phyloP scores from a whole-genome alignment of 1,140 invertebrate genomes.

The Thalassaphorura encarpata region DNA sequence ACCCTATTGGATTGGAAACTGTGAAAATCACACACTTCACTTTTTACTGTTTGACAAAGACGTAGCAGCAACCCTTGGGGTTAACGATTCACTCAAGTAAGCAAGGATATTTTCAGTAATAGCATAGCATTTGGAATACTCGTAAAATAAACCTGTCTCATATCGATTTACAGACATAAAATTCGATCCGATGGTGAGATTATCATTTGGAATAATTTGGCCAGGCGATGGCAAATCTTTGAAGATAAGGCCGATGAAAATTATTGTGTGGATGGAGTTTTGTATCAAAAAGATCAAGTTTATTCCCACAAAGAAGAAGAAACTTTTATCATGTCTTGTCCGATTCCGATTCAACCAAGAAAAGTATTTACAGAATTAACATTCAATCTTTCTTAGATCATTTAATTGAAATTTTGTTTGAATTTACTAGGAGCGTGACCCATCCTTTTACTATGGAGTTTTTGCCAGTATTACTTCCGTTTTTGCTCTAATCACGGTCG shows the following conservation, averaged over 20 bases:
- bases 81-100: no score
- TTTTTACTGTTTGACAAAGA: not conserved
- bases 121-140: no score
- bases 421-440: not conserved
- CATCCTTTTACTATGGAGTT: constrained; percentile 10
- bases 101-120: no score
- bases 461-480: constrained; percentile 13
- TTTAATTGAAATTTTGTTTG: not conserved
- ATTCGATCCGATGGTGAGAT: no score
- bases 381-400: not conserved
- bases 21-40: not conserved
- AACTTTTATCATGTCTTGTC: not conserved
- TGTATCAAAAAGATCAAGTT: not conserved
- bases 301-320: not conserved
- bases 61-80: no score
- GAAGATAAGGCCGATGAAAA: no score
- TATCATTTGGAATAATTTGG: no score
- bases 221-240: no score
- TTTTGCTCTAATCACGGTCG: constrained; percentile 17
- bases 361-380: not conserved
- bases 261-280: not conserved
- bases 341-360: no score
- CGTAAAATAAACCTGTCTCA: no score
- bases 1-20: not conserved
- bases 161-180: no score